Conservation (phyloP, 2,797 vertebrate species). For the Sebastes taczanowskii region DNA sequence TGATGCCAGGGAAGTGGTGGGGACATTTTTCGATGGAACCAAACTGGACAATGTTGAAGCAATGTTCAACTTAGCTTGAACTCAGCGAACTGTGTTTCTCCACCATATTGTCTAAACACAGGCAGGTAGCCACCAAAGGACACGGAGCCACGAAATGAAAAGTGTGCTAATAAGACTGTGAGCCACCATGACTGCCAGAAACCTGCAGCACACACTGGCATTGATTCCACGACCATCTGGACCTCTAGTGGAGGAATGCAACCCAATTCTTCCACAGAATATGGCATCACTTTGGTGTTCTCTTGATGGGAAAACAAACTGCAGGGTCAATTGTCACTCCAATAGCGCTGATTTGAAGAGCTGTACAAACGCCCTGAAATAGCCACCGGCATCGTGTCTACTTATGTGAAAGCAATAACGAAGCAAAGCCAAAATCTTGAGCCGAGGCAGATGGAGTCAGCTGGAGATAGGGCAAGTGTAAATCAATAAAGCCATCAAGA, state of each 20-base stretch:
- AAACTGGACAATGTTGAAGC: not conserved
- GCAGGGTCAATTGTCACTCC: conserved; percentile 6
- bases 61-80: conserved; percentile 17
- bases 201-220: conserved; percentile 44
- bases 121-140: conserved; percentile 24
- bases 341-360: conserved; percentile 17
- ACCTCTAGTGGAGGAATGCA: conserved; percentile 31
- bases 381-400: conserved; percentile 4
- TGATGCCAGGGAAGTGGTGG: not conserved
- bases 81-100: conserved; percentile 1
- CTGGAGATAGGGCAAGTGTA: conserved; percentile 3
- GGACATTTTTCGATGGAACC: not conserved
- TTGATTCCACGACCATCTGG: conserved; percentile 35
- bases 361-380: conserved; percentile 9
- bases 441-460: conserved; percentile 36
- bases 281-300: conserved; percentile 22
- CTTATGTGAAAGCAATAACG: conserved; percentile 9
- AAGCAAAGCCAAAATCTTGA: conserved; percentile 6
- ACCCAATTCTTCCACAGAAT: conserved; percentile 36
- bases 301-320: conserved; percentile 31
- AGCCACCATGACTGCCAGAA: conserved; percentile 38
- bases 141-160: conserved; percentile 18
- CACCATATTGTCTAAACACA: not conserved
- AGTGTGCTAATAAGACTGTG: conserved; percentile 26
- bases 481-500: conserved; percentile 54